phyloP scores from a whole-genome alignment of 1,140 invertebrate species.

The Atta cephalotes region DNA sequence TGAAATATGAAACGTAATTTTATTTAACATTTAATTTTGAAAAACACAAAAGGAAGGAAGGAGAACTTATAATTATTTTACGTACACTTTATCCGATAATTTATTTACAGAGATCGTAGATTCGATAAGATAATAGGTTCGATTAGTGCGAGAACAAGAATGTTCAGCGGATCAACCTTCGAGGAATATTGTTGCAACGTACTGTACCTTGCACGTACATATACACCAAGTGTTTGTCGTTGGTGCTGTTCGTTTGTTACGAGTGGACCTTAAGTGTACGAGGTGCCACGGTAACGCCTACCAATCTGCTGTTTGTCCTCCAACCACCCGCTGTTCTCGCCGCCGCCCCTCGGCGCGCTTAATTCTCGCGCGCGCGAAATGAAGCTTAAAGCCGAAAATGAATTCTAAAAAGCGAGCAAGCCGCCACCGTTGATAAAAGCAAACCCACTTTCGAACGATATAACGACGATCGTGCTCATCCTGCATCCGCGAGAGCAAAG shows the following conservation, averaged over 20 bases:
- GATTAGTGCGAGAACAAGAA: constrained; percentile 9
- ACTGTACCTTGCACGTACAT: constrained; percentile 66
- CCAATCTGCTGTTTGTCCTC: constrained; percentile 78
- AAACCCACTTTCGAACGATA: constrained; percentile 47
- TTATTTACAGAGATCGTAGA: neutral
- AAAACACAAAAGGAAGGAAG: neutral
- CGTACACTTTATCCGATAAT: neutral
- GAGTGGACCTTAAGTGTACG: constrained; percentile 70
- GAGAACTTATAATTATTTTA: neutral
- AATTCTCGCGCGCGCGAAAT: constrained; percentile 77
- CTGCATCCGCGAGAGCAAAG: neutral
- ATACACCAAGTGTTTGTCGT: constrained; percentile 62
- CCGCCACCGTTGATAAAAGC: constrained; percentile 70
- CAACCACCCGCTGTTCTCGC: constrained; percentile 45
- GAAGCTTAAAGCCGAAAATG: constrained; percentile 83
- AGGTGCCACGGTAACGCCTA: constrained; percentile 75
- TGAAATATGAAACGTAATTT: neutral
- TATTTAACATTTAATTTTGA: neutral
- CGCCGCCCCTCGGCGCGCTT: constrained; percentile 68
- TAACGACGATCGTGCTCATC: neutral
- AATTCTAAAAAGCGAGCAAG: constrained; percentile 82
- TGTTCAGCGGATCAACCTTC: constrained; percentile 57
- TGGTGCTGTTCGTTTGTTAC: constrained; percentile 70
- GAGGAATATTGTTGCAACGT: constrained; percentile 66
- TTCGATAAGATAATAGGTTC: neutral